Base-by-base conservation (phyloP, 2,113 vertebrate species). In the Scomber japonicus region DNA sequence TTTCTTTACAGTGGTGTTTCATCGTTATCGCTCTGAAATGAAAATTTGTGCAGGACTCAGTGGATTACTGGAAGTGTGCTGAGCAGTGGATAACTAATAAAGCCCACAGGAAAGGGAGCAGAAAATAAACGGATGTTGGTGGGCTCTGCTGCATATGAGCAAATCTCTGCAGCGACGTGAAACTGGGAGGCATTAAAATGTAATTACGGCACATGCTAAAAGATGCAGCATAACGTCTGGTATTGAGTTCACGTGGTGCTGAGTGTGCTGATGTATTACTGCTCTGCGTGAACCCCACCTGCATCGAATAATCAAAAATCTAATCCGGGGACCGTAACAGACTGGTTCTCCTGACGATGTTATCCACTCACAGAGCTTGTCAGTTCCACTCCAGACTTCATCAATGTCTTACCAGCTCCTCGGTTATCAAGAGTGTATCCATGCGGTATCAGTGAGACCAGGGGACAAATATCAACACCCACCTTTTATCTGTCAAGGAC, bases 401-500 rank as follows among this genome's bases (percentile, higher is more conserved):
- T 90, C 86, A 83, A 40, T 72, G 81, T 89, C 89, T 77, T 74
- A 64, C 24, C 78, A 21, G 76, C 61, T 79, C 62, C 46, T 51
- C 30, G 68, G 80, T 84, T 87, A 88, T 90, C 84, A 46, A 40
- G 56, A 80, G 60, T 74, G 88, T 79, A 81, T 89, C 86, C 79
- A 44, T 45, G 7, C 10, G 2, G 17, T 77, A 90, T 90, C 89
- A 84, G 75, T 5, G 46, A 73, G 70, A 82, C 74, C 74, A 46
- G 81, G 81, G 68, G 76, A 91, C 81, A 88, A 91, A 89, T 87
- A 93, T 90, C 90, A 93, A 88, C 88, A 90, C 62, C 86, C 57
- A 59, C 75, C 77, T 91, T 91, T 91, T 90, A 93, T 92, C 90
- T 89, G 81, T 84, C 85, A 90, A 90, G 85, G 88, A 88, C 90